A percentile compares a stretch with the other conserved stretches of the same genome.
Conservation (phyloP, 2,797 vertebrate genomes). For the Capromys pilorides region DNA sequence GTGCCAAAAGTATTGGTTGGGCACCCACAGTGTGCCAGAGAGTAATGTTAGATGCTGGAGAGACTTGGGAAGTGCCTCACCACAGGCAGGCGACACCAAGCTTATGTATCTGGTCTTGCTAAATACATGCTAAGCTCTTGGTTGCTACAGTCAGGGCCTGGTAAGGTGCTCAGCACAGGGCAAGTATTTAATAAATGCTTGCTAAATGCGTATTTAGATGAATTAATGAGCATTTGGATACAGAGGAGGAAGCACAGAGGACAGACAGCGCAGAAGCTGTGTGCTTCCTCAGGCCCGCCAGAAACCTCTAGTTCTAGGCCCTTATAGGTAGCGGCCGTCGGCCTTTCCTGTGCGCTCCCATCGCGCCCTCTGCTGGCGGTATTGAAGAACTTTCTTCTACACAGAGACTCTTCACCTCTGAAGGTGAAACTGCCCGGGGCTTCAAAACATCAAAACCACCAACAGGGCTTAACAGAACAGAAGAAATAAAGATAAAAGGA, state of each 20-base stretch:
- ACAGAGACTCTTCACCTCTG: background rate
- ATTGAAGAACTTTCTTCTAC: background rate
- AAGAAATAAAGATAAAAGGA: background rate
- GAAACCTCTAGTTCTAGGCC: background rate
- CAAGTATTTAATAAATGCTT: background rate
- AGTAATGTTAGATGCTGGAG: background rate
- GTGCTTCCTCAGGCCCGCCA: background rate
- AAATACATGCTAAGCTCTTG: background rate
- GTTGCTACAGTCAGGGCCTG: background rate
- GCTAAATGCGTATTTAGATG: background rate
- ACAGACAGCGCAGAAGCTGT: background rate
- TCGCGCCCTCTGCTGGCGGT: conserved; percentile 24
- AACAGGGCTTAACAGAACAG: background rate
- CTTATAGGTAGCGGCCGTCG: rapidly evolving
- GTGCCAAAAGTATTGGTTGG: background rate
- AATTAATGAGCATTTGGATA: background rate
- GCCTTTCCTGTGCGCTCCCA: background rate
- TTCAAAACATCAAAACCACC: rapidly evolving
- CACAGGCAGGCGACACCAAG: background rate
- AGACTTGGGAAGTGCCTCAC: background rate
- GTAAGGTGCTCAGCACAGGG: background rate
- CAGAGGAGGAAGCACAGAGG: background rate
- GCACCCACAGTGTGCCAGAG: background rate
- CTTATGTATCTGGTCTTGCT: background rate
- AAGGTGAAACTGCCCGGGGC: background rate